phyloP scores from a whole-genome alignment of 2,888 invertebrate species.

The Polyploca ridens region DNA sequence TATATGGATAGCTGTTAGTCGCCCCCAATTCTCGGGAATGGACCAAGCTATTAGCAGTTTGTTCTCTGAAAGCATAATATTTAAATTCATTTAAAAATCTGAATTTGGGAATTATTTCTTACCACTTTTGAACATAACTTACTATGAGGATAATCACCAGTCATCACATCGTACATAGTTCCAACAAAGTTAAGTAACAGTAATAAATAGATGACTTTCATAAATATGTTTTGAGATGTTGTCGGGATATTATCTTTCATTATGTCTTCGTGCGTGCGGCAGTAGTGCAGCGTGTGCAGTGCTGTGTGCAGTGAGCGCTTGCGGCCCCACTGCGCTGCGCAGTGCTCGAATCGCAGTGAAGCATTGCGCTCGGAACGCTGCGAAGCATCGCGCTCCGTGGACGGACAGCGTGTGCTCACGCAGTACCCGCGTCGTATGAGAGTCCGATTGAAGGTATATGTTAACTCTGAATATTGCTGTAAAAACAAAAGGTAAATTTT shows the following conservation, averaged over 20 bases:
- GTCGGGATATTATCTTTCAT: conserved; percentile 12
- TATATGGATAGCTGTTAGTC: conserved; percentile 32
- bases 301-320: conserved; percentile 27
- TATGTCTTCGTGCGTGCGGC: conserved; percentile 24
- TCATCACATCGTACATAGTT: conserved; percentile 38
- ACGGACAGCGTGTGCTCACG: conserved; percentile 39
- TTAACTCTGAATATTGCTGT: conserved; percentile 38
- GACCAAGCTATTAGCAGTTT: conserved; percentile 42
- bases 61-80: conserved; percentile 29
- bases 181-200: conserved; percentile 40
- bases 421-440: conserved; percentile 56
- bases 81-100: too few relatives aligned
- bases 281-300: conserved; percentile 33
- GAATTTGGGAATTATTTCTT: not conserved
- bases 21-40: conserved; percentile 40
- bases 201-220: conserved; percentile 27
- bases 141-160: conserved; percentile 31
- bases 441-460: conserved; percentile 43
- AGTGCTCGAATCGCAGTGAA: conserved; percentile 16
- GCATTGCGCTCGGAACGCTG: conserved; percentile 27
- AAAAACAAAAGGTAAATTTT: not conserved
- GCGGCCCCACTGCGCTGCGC: conserved; percentile 30
- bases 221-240: conserved; percentile 25
- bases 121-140: conserved; percentile 15
- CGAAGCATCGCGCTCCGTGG: conserved; percentile 30